phyloP scores from a whole-genome alignment of 2,797 vertebrate species.

The Tokudaia muenninki region DNA sequence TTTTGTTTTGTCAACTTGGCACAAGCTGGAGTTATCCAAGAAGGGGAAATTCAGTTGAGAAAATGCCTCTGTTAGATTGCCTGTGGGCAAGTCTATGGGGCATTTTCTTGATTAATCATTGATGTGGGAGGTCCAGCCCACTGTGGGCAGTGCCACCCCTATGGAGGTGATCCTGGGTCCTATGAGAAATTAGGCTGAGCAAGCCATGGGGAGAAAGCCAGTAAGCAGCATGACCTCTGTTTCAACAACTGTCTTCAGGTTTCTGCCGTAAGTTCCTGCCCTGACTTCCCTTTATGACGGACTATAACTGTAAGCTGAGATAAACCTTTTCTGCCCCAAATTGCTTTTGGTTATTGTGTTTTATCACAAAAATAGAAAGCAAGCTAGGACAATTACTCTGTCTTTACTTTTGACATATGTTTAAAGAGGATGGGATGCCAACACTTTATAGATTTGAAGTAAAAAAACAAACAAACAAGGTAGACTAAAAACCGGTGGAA shows the following conservation, averaged over 20 bases:
- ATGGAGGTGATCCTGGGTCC: neutral
- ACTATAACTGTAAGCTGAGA: neutral
- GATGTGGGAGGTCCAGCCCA: too few species aligned
- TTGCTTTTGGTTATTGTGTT: neutral
- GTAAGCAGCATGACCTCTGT: neutral
- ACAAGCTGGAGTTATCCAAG: neutral
- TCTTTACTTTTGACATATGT: neutral
- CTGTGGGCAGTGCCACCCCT: neutral
- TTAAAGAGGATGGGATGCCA: conserved; percentile 15
- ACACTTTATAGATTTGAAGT: neutral
- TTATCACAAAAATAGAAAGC: neutral
- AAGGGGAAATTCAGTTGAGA: neutral
- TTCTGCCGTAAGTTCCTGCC: neutral
- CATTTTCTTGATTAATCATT: too few species aligned
- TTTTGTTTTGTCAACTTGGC: neutral
- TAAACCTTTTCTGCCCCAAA: neutral
- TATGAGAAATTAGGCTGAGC: neutral
- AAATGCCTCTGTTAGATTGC: neutral
- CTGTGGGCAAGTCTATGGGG: neutral
- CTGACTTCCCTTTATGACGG: neutral
- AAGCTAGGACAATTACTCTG: neutral
- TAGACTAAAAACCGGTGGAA: neutral
- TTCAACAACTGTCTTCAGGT: neutral
- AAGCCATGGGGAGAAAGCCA: neutral
- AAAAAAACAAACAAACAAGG: neutral